Evolutionary conservation across 2,113 vertebrate species (phyloP).

Genomic region (Gasterosteus aculeatus): DNA sequence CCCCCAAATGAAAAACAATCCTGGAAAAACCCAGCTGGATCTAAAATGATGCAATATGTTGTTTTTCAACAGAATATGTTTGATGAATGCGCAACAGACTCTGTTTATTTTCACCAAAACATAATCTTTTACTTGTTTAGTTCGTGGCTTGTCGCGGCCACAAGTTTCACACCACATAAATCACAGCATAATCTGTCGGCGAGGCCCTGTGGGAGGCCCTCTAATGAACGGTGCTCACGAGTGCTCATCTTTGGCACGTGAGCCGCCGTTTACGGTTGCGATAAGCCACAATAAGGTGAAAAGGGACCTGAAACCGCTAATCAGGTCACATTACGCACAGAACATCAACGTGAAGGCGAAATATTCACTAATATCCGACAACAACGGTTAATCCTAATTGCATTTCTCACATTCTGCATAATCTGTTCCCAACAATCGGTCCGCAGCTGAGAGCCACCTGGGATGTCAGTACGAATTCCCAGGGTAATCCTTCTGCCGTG

Average conservation of each 20-base stretch:
- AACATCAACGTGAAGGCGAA: conserved; percentile 8
- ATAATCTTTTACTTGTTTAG: conserved; percentile 66
- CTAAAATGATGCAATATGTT: conserved; percentile 60
- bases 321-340: conserved; percentile 14
- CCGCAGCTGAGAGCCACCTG: conserved; percentile 12
- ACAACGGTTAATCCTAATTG: conserved; percentile 21
- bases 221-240: conserved; percentile 76
- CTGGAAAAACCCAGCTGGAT: conserved; percentile 52
- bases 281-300: conserved; percentile 69
- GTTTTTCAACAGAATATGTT: conserved; percentile 61
- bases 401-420: conserved; percentile 5
- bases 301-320: conserved; percentile 37
- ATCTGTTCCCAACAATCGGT: conserved; percentile 12
- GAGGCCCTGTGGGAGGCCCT: conserved; percentile 36
- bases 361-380: conserved; percentile 20
- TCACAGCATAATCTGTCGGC: conserved; percentile 78
- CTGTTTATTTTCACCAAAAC: conserved; percentile 72
- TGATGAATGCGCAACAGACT: conserved; percentile 66
- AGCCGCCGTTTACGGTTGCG: conserved; percentile 60
- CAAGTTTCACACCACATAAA: conserved; percentile 77
- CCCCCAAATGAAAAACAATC: conserved; percentile 45
- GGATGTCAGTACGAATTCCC: conserved; percentile 8
- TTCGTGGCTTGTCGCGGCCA: conserved; percentile 61
- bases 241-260: conserved; percentile 69
- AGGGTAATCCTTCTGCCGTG: conserved; percentile 3